Conservation (phyloP, 2,888 invertebrate species). For the Syrista parreyssii region DNA sequence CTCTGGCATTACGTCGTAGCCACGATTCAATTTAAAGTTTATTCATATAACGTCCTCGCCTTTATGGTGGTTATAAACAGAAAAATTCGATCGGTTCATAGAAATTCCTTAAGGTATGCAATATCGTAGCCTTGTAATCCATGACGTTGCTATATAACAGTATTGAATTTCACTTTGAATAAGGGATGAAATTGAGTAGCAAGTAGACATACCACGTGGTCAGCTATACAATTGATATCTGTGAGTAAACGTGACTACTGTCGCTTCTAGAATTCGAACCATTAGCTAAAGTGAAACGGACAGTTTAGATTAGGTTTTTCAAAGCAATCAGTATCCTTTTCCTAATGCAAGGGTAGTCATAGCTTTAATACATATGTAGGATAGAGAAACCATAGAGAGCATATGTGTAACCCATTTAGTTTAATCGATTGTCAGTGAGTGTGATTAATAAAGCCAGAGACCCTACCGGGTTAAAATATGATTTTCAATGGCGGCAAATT, state of each 20-base stretch:
- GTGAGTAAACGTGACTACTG: too few relatives aligned
- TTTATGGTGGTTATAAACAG: constrained; percentile 4
- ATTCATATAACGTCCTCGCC: constrained; percentile 4
- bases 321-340: not conserved
- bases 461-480: constrained; percentile 32
- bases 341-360: not conserved
- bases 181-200: not conserved
- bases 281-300: not conserved
- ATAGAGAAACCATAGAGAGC: not conserved
- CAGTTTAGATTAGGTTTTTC: not conserved
- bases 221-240: not conserved
- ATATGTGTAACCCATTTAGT: not conserved
- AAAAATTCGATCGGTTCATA: constrained; percentile 3
- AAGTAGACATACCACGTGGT: not conserved
- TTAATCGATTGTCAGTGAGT: constrained; percentile 24
- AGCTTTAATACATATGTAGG: not conserved
- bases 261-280: not conserved
- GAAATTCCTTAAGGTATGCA: not conserved
- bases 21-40: constrained; percentile 6
- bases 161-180: not conserved
- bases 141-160: not conserved
- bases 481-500: constrained; percentile 28
- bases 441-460: constrained; percentile 38
- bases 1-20: not conserved
- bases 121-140: not conserved